phyloP scores from a whole-genome alignment of 2,888 invertebrate genomes.

The Netelia inedita region DNA sequence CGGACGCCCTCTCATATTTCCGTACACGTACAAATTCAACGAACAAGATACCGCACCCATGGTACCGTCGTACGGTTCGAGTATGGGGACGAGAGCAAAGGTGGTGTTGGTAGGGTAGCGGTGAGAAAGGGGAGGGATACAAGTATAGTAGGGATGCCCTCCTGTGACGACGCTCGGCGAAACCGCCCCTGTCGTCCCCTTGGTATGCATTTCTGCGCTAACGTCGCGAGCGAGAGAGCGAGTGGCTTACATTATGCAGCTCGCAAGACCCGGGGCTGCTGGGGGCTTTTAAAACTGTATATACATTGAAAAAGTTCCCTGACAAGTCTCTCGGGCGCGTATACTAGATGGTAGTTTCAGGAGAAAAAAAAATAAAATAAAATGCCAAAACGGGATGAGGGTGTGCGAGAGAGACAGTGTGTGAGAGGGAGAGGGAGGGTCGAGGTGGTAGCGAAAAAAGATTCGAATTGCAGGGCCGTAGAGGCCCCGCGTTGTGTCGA shows the following conservation, averaged over 20 bases:
- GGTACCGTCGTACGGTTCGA: neutral
- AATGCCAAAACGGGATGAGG: slow-evolving; percentile 41
- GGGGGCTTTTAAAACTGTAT: slow-evolving; percentile 75
- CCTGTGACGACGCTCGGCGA: slow-evolving; percentile 19
- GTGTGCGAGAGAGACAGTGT: slow-evolving; percentile 28
- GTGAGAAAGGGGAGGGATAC: neutral
- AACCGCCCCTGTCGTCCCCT: slow-evolving; percentile 36
- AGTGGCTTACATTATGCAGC: slow-evolving; percentile 77
- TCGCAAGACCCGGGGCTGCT: slow-evolving; percentile 58
- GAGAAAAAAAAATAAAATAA: slow-evolving; percentile 34
- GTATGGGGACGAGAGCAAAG: neutral
- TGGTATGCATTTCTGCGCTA: slow-evolving; percentile 55
- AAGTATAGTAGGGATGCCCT: neutral
- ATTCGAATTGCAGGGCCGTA: slow-evolving; percentile 77
- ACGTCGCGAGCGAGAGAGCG: slow-evolving; percentile 54
- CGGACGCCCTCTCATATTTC: slow-evolving; percentile 70
- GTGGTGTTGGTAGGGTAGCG: neutral
- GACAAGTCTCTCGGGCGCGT: slow-evolving; percentile 59
- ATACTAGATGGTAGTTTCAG: slow-evolving; percentile 49
- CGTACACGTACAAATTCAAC: slow-evolving; percentile 75
- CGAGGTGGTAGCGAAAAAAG: slow-evolving; percentile 54
- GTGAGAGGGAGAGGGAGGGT: slow-evolving; percentile 49
- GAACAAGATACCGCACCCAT: slow-evolving; percentile 69
- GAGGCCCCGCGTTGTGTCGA: slow-evolving; percentile 59
- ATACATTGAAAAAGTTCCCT: slow-evolving; percentile 78